phyloP scores from a whole-genome alignment of 2,888 invertebrate genomes.

The Embidobia sp. region DNA sequence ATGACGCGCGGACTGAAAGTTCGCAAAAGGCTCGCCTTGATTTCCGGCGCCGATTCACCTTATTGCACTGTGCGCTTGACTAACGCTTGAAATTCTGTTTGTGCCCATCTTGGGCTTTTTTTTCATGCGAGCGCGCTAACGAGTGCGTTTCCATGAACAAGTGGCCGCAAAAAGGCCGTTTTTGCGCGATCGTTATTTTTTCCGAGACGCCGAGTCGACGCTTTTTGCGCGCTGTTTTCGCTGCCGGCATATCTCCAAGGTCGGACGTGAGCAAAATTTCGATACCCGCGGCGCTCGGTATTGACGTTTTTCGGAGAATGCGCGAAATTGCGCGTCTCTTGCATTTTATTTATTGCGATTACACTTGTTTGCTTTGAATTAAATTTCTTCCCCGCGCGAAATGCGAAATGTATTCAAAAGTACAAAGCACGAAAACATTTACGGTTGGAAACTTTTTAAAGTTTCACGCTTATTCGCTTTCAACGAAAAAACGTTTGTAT shows the following conservation, averaged over 20 bases:
- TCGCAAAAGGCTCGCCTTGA: constrained; percentile 26
- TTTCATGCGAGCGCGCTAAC: constrained; percentile 19
- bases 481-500: too few relatives aligned
- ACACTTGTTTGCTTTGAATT: constrained; percentile 1
- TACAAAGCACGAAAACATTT: too few relatives aligned
- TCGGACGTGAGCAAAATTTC: constrained; percentile 61
- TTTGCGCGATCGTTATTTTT: constrained; percentile 50
- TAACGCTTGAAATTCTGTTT: constrained; percentile 34
- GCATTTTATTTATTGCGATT: background rate
- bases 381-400: too few relatives aligned
- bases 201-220: constrained; percentile 44
- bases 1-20: too few relatives aligned
- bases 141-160: constrained; percentile 33
- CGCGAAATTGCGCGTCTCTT: constrained; percentile 7
- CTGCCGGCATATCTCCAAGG: constrained; percentile 52
- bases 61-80: constrained; percentile 21
- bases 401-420: too few relatives aligned
- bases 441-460: too few relatives aligned
- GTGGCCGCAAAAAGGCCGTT: constrained; percentile 36
- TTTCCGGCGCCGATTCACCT: constrained; percentile 26
- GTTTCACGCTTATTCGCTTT: too few relatives aligned
- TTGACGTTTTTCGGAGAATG: constrained; percentile 44
- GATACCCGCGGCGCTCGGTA: constrained; percentile 42
- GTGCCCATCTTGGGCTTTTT: constrained; percentile 16
- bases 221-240: constrained; percentile 40